phyloP scores from a whole-genome alignment of 2,888 invertebrate species.

The Periphyllus acericola region DNA sequence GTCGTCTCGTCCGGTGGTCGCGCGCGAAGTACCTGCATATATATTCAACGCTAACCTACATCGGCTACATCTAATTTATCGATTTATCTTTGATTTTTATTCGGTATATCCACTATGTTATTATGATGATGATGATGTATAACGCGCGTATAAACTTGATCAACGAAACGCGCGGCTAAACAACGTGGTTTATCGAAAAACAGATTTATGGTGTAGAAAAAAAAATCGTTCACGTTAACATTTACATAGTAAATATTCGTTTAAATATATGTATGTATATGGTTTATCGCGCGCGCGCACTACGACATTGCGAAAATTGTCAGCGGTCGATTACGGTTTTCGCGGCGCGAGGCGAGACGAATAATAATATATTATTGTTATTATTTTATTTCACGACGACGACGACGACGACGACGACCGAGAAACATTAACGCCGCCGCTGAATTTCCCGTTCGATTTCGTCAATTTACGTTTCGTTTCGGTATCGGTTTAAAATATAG shows the following conservation, averaged over 20 bases:
- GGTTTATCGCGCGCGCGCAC: too few relatives aligned
- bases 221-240: not conserved
- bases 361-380: not conserved
- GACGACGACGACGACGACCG: not conserved
- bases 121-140: too few relatives aligned
- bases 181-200: not conserved
- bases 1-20: slow-evolving; percentile 28
- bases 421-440: not conserved
- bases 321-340: slow-evolving; percentile 36
- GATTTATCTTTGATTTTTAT: not conserved
- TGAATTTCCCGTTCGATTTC: slow-evolving; percentile 41
- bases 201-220: not conserved
- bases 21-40: not conserved
- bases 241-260: not conserved
- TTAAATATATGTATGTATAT: too few relatives aligned
- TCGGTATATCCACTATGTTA: not conserved
- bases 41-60: not conserved
- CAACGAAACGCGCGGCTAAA: not conserved
- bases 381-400: not conserved
- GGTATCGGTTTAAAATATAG: slow-evolving; percentile 3
- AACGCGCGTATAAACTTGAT: not conserved
- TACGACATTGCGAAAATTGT: slow-evolving; percentile 7
- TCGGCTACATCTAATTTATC: not conserved
- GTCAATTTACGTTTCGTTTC: slow-evolving; percentile 51
- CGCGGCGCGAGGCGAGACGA: slow-evolving; percentile 32